Conservation (phyloP, 2,797 vertebrate species). For the Poeciliopsis gracilis region DNA sequence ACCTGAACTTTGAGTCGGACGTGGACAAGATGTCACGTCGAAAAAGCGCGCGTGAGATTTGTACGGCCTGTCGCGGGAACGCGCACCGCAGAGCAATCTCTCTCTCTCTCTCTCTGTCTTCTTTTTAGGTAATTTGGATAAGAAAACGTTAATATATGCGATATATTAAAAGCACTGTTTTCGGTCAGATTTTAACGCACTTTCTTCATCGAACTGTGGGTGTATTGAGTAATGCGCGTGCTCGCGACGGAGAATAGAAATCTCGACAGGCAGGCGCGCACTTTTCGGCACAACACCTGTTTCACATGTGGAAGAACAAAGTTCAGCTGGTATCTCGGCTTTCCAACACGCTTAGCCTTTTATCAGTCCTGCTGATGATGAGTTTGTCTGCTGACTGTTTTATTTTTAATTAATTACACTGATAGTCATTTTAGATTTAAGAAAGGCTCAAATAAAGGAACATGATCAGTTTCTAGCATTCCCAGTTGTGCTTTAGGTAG, state of each 20-base stretch:
- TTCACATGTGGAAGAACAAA: conserved; percentile 77
- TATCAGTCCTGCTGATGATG: conserved; percentile 36
- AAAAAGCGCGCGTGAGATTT: background rate
- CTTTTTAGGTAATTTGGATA: background rate
- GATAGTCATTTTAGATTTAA: background rate
- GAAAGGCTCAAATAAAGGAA: background rate
- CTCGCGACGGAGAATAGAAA: background rate
- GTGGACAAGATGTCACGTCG: conserved; percentile 9
- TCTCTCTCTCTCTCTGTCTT: background rate
- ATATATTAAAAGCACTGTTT: background rate
- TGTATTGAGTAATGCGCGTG: background rate
- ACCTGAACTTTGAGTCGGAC: conserved; percentile 73
- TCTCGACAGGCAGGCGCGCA: background rate
- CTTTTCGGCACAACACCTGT: background rate
- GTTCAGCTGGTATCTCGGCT: conserved; percentile 68
- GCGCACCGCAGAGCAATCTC: background rate
- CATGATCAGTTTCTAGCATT: background rate
- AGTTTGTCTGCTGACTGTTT: background rate
- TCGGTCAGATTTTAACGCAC: background rate
- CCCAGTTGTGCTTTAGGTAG: background rate
- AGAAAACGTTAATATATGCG: background rate
- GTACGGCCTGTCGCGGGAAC: background rate
- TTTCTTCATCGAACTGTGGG: background rate
- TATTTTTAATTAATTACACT: background rate
- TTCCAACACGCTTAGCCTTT: conserved; percentile 28